Evolutionary conservation across 2,888 invertebrate species (phyloP).

Genomic region (Cataglyphis altisquamis): DNA sequence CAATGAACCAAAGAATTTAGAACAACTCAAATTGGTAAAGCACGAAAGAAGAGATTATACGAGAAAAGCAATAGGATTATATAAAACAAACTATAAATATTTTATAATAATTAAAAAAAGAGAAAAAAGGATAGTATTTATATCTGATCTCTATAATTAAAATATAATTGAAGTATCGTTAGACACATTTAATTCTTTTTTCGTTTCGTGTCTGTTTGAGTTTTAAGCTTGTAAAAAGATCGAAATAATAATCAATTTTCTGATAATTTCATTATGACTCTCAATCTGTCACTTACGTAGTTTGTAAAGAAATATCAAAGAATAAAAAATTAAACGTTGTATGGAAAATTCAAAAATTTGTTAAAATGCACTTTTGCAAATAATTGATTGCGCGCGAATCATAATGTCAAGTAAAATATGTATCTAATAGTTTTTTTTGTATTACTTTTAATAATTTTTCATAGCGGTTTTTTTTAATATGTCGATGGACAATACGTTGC

Average conservation of each 20-base stretch:
- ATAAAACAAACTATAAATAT: background rate
- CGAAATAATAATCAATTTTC: background rate
- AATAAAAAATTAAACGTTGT: background rate
- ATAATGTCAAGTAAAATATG: background rate
- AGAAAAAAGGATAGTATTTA: background rate
- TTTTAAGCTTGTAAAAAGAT: background rate
- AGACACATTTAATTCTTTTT: background rate
- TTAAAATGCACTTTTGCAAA: background rate
- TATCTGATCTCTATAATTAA: background rate
- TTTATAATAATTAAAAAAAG: background rate
- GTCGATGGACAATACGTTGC: background rate
- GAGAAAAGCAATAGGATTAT: background rate
- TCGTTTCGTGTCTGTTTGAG: background rate
- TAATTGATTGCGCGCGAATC: background rate
- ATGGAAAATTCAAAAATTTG: background rate
- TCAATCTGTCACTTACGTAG: background rate
- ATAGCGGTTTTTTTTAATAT: background rate
- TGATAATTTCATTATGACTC: background rate
- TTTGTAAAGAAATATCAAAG: background rate
- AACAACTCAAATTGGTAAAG: background rate
- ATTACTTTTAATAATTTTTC: background rate
- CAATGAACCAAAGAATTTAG: slow-evolving; percentile 4
- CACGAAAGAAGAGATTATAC: background rate
- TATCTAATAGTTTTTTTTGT: background rate
- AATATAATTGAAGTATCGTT: background rate